These are phyloP conservation scores for Hydrophis major DNA, from an alignment of 2,797 vertebrate species.

Conservation along the genomic window DNA sequence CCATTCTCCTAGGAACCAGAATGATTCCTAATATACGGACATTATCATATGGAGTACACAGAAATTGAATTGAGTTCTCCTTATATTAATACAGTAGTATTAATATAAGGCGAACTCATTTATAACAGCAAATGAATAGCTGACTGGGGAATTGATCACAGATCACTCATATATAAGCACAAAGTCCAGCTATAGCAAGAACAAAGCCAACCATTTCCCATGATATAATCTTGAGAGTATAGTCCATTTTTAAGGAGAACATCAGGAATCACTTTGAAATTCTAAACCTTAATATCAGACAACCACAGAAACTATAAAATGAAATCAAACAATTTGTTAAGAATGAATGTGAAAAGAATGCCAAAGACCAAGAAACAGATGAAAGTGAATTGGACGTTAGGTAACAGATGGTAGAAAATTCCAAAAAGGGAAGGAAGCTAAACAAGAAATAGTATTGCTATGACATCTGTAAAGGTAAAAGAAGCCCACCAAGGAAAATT, in stretches of 20 bases:
- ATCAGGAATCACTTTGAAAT: not conserved
- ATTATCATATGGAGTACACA: not conserved
- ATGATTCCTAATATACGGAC: not conserved
- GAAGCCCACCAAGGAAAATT: not conserved
- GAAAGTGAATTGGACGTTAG: not conserved
- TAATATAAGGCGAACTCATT: not conserved
- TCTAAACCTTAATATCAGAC: not conserved
- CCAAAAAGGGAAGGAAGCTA: not conserved
- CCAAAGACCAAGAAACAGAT: not conserved
- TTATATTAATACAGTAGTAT: not conserved
- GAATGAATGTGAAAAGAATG: not conserved
- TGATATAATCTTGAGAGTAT: not conserved
- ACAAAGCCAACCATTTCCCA: not conserved
- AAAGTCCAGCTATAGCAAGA: not conserved
- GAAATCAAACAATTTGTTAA: not conserved
- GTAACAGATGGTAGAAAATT: not conserved
- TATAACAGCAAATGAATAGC: not conserved
- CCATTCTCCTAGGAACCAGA: not conserved
- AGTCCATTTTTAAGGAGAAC: not conserved
- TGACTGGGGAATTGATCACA: not conserved
- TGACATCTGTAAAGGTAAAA: not conserved
- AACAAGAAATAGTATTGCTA: not conserved
- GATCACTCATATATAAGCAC: not conserved
- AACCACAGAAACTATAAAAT: not conserved
- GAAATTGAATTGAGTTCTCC: not conserved